Conservation (phyloP, 1,140 invertebrate genomes). For the Zeugodacus cucurbitae region DNA sequence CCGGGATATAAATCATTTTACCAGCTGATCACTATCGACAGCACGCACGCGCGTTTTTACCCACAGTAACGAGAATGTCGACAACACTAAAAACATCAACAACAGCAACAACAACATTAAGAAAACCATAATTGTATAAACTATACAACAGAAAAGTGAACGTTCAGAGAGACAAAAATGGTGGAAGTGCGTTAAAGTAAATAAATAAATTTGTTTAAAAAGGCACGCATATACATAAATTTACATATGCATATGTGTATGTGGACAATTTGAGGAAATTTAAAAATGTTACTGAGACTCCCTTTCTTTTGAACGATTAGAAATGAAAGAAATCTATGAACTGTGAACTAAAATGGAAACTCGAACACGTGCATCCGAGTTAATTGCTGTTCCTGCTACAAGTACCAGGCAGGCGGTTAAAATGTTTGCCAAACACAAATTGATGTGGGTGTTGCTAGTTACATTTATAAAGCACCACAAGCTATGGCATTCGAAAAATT, state of each 20-base stretch:
- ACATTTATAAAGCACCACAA: not conserved
- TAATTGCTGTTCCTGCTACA: not conserved
- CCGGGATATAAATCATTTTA: slow-evolving; percentile 29
- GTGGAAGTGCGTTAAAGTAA: not conserved
- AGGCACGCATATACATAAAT: not conserved
- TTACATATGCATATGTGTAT: not conserved
- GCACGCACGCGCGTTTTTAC: slow-evolving; percentile 32
- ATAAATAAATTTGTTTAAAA: not conserved
- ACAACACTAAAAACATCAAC: not conserved
- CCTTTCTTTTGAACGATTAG: not conserved
- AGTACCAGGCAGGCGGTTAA: not conserved
- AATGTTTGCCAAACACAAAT: not conserved
- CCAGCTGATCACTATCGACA: slow-evolving; percentile 31
- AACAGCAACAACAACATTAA: not conserved
- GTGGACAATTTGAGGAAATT: too few relatives aligned
- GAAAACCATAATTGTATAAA: not conserved
- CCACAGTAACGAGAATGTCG: not conserved
- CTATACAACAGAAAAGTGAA: not conserved
- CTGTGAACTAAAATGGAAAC: not conserved
- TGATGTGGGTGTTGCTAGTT: not conserved
- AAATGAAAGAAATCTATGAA: not conserved
- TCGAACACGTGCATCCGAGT: not conserved
- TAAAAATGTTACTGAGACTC: slow-evolving; percentile 9
- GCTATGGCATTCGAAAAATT: not conserved
- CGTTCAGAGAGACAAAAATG: not conserved